phyloP scores from a whole-genome alignment of 2,113 vertebrate genomes.

The Colius striatus region DNA sequence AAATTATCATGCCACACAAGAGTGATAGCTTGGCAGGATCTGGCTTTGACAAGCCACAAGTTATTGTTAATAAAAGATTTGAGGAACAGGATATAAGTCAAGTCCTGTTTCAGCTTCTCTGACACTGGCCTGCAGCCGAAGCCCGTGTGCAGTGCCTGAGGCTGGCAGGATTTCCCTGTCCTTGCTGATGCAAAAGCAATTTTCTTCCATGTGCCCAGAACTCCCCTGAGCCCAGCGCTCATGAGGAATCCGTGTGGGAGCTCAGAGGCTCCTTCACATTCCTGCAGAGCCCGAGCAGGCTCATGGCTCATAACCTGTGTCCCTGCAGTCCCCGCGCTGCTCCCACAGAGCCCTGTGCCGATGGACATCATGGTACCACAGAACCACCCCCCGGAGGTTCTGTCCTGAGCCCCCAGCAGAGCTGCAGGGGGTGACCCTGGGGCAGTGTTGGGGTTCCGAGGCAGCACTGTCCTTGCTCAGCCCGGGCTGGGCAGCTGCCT shows the following conservation, averaged over 20 bases:
- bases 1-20: neutral
- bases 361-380: too few relatives aligned
- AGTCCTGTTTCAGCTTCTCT: neutral
- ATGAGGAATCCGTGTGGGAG: neutral
- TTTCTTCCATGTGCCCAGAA: neutral
- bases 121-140: neutral
- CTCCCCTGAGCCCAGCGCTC: neutral
- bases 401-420: too few relatives aligned
- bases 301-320: too few relatives aligned
- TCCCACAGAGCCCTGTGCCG: too few relatives aligned
- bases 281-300: too few relatives aligned
- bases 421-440: too few relatives aligned
- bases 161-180: neutral
- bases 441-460: too few relatives aligned
- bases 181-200: fast-evolving
- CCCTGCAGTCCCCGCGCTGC: too few relatives aligned
- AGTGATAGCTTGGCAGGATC: neutral
- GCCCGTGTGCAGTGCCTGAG: fast-evolving
- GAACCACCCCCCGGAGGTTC: too few relatives aligned
- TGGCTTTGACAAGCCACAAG: neutral
- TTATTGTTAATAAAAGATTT: neutral
- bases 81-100: neutral
- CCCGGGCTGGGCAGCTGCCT: too few relatives aligned
- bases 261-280: neutral
- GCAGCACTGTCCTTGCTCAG: too few relatives aligned